A percentile compares a stretch with the other conserved stretches of the same genome.
Evolutionary conservation across 2,888 invertebrate genomes (phyloP).

Genomic region (Spisula solida): DNA sequence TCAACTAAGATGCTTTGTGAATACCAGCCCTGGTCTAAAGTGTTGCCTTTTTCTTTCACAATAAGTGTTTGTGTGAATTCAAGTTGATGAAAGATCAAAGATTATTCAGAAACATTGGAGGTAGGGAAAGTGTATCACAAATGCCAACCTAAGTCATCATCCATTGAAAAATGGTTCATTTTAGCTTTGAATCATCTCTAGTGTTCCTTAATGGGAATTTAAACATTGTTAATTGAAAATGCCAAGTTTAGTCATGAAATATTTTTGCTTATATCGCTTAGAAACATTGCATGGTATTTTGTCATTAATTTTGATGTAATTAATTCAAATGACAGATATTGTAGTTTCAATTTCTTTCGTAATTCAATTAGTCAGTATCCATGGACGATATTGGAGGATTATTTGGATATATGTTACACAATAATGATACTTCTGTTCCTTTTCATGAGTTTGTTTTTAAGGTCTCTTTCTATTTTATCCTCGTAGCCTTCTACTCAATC

Average conservation of each 20-base stretch:
- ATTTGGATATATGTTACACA: background rate
- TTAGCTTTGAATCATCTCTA: background rate
- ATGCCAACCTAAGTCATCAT: no score
- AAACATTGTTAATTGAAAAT: constrained; percentile 37
- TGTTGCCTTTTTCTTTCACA: no score
- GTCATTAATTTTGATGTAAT: background rate
- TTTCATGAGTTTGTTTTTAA: background rate
- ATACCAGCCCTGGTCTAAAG: no score
- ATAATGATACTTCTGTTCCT: background rate
- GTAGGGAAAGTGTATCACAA: no score
- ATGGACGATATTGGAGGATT: background rate
- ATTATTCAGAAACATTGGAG: no score
- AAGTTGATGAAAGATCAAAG: no score
- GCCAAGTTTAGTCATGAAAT: constrained; percentile 20
- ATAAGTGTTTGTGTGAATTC: no score
- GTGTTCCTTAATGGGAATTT: background rate
- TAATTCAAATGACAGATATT: background rate
- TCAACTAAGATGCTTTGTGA: no score
- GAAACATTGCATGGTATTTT: background rate
- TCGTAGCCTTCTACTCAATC: no score
- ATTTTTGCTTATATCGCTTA: background rate
- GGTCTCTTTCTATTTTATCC: background rate
- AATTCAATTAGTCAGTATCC: background rate
- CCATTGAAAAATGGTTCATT: background rate
- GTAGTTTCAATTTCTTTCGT: background rate